Evolutionary conservation across 2,797 vertebrate species (phyloP).

Genomic region (Malacoraja senta): DNA sequence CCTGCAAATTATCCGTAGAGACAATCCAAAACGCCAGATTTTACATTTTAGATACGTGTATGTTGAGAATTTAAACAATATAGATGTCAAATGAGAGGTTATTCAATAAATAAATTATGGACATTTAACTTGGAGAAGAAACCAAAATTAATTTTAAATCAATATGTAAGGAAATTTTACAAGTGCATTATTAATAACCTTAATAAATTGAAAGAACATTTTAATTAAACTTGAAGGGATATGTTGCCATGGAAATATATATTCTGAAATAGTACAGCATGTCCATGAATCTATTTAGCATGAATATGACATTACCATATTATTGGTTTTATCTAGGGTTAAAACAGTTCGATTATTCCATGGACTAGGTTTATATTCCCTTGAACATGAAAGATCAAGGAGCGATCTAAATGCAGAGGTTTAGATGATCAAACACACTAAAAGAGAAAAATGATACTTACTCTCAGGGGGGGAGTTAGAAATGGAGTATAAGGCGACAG

Average conservation of each 20-base stretch:
- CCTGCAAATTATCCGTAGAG: not conserved
- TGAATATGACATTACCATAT: not conserved
- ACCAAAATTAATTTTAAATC: not conserved
- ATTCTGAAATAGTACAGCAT: not conserved
- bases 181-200: not conserved
- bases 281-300: not conserved
- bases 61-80: not conserved
- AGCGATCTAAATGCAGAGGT: not conserved
- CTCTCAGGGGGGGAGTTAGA: not conserved
- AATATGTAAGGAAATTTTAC: not conserved
- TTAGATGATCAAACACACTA: not conserved
- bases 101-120: not conserved
- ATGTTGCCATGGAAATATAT: slow-evolving; percentile 7
- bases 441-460: not conserved
- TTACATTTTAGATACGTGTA: not conserved
- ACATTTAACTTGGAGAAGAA: not conserved
- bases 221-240: slow-evolving; percentile 9
- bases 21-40: not conserved
- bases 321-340: not conserved
- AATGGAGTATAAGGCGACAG: not conserved
- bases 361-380: not conserved
- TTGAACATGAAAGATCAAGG: not conserved
- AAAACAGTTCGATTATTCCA: not conserved
- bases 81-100: not conserved
- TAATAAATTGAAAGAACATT: not conserved